Conservation (phyloP, 2,888 invertebrate species). For the Penaeus monodon region DNA sequence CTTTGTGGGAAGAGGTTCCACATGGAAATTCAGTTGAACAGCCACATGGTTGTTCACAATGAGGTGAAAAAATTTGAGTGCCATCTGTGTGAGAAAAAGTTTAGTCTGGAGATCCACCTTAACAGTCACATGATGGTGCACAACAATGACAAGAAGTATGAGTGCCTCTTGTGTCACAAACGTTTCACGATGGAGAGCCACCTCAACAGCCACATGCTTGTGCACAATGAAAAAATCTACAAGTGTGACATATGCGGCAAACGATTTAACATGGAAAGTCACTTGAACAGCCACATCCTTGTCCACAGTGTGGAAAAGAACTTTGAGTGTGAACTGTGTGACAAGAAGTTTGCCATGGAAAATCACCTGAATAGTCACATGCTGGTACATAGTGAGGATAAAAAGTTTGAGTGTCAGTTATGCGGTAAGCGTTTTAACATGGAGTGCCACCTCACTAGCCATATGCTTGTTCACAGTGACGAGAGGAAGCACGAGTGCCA, state of each 20-base stretch:
- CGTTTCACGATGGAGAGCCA: too few relatives aligned
- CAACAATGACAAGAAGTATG: too few relatives aligned
- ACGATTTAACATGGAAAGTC: slow-evolving; percentile 56
- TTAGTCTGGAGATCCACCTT: too few relatives aligned
- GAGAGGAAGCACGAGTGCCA: slow-evolving; percentile 51
- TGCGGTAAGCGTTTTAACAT: slow-evolving; percentile 54
- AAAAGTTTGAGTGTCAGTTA: slow-evolving; percentile 53
- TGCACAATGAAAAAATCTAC: slow-evolving; percentile 45
- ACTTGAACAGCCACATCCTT: slow-evolving; percentile 54
- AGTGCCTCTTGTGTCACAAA: too few relatives aligned
- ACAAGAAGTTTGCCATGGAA: slow-evolving; percentile 55
- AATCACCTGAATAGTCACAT: slow-evolving; percentile 53
- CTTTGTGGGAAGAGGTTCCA: too few relatives aligned
- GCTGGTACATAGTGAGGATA: slow-evolving; percentile 52
- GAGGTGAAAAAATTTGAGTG: too few relatives aligned
- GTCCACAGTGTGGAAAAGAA: slow-evolving; percentile 56
- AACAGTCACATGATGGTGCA: too few relatives aligned
- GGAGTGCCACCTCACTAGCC: slow-evolving; percentile 51
- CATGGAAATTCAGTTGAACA: too few relatives aligned
- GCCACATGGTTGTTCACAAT: too few relatives aligned
- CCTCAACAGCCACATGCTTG: too few relatives aligned
- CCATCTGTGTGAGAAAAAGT: too few relatives aligned
- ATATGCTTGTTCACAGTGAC: slow-evolving; percentile 52
- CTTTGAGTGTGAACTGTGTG: slow-evolving; percentile 52
- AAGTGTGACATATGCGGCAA: slow-evolving; percentile 55